These are phyloP conservation scores for Achlya flavicornis DNA, from an alignment of 2,888 invertebrate species.

Conservation along the genomic window DNA sequence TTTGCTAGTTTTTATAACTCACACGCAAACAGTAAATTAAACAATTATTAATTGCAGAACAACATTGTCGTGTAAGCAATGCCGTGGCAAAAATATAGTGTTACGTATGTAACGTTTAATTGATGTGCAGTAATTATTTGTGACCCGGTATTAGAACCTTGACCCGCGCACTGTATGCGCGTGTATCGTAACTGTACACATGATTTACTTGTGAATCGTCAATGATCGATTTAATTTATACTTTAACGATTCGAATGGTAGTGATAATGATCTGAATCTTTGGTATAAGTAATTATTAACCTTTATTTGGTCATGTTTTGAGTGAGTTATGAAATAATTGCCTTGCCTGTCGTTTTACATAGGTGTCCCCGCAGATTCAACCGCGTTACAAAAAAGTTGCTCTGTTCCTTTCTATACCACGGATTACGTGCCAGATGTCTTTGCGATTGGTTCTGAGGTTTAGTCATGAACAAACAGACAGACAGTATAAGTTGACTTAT, in stretches of 20 bases:
- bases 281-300: not conserved
- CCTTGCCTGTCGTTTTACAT: too few relatives aligned
- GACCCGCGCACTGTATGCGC: conserved; percentile 1
- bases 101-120: conserved; percentile 7
- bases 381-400: too few relatives aligned
- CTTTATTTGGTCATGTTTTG: not conserved
- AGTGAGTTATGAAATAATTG: not conserved
- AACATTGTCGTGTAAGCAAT: not conserved
- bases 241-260: not conserved
- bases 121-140: not conserved
- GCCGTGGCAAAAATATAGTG: not conserved
- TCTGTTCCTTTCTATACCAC: too few relatives aligned
- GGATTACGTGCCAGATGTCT: too few relatives aligned
- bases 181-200: not conserved
- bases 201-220: not conserved
- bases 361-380: too few relatives aligned
- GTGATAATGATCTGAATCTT: not conserved
- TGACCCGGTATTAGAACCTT: conserved; percentile 14
- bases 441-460: too few relatives aligned
- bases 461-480: too few relatives aligned
- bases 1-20: too few relatives aligned
- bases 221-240: conserved; percentile 1
- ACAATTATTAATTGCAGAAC: not conserved
- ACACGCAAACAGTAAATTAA: too few relatives aligned
- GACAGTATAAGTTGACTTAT: too few relatives aligned